Evolutionary conservation across 2,888 invertebrate genomes (phyloP).

Genomic region (Molanna angustata): DNA sequence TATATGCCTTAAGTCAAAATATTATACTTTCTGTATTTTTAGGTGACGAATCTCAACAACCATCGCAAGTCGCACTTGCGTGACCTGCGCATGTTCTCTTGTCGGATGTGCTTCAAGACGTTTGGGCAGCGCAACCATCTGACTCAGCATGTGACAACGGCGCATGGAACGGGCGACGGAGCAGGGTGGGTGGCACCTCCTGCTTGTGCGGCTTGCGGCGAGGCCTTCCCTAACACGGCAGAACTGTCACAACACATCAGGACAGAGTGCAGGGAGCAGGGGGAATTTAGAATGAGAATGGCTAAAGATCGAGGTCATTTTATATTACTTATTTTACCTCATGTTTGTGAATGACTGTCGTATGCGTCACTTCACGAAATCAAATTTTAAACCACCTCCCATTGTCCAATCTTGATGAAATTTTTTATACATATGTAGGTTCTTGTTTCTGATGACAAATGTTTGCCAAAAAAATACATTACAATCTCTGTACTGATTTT

Average conservation of each 20-base stretch:
- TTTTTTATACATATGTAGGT: no score
- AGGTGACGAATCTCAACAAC: conserved; percentile 55
- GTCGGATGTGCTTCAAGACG: conserved; percentile 48
- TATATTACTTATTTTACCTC: no score
- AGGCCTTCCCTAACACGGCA: conserved; percentile 16
- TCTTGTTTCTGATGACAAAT: no score
- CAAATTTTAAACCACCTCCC: no score
- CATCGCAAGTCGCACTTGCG: conserved; percentile 52
- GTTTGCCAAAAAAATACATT: no score
- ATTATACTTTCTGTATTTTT: conserved; percentile 15
- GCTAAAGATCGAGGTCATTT: no score
- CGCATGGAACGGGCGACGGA: conserved; percentile 9
- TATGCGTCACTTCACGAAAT: no score
- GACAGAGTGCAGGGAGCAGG: conserved; percentile 18
- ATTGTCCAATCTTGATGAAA: no score
- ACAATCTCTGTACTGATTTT: no score
- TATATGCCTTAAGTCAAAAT: no score
- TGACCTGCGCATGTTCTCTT: conserved; percentile 46
- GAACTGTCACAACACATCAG: conserved; percentile 16
- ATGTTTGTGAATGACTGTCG: no score
- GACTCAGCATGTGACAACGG: conserved; percentile 44
- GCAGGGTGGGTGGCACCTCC: background rate
- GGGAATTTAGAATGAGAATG: no score
- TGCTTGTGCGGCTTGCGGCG: conserved; percentile 26
- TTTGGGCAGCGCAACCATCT: conserved; percentile 51